These are phyloP conservation scores for Pogonophryne albipinna DNA, from an alignment of 2,797 vertebrate species.

Conservation along the genomic window DNA sequence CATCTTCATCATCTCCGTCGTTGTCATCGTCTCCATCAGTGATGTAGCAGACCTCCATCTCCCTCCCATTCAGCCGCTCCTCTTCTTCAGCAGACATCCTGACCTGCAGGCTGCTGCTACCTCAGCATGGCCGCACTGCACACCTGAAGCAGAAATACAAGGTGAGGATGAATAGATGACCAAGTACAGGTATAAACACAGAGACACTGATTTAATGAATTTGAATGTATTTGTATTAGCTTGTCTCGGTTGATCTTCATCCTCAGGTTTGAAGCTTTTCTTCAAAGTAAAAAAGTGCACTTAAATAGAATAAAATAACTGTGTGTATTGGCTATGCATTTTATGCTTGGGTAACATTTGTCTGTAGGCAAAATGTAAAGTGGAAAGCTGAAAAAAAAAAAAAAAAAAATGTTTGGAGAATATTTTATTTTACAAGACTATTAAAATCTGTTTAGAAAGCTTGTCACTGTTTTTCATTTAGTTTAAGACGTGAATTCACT, in stretches of 20 bases:
- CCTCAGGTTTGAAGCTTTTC: conserved; percentile 18
- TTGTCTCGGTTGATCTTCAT: neutral
- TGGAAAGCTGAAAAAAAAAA: too few species aligned
- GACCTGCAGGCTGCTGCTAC: conserved; percentile 53
- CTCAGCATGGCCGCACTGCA: conserved; percentile 59
- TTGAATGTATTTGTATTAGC: neutral
- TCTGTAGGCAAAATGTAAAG: too few species aligned
- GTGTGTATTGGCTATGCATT: too few species aligned
- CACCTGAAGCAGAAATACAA: conserved; percentile 38
- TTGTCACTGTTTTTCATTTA: too few species aligned
- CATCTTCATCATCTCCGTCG: conserved; percentile 59
- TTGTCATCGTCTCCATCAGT: conserved; percentile 48
- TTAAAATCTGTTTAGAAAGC: too few species aligned
- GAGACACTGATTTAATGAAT: neutral
- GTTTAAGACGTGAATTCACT: too few species aligned
- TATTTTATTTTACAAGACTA: too few species aligned
- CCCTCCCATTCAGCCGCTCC: conserved; percentile 22
- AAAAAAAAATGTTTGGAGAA: too few species aligned
- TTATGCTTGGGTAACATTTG: too few species aligned
- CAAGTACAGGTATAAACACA: neutral
- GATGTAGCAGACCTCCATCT: conserved; percentile 28
- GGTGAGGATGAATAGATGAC: neutral
- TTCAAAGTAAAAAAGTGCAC: neutral
- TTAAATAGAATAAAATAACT: neutral
- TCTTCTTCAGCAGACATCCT: conserved; percentile 71